Base-by-base conservation (phyloP, 2,888 invertebrate genomes). In the Polyommatus icarus region DNA sequence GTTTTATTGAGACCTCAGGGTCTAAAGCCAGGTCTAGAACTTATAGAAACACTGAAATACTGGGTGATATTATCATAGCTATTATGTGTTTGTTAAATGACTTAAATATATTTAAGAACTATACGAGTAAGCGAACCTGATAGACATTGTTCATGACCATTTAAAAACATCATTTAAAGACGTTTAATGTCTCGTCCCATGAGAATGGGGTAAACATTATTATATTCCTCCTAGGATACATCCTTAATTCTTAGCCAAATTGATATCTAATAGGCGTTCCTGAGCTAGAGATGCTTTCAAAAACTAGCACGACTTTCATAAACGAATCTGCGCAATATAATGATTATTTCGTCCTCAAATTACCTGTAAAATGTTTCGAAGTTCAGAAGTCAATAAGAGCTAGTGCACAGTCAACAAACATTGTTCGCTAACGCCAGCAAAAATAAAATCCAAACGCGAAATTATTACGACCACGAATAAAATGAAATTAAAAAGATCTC, bases 1-100 rank as follows among this genome's bases (percentile, higher is more conserved):
- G 80, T 82, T 82, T 82, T 82, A 84, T 84, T 82, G 82, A 81
- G 84, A 84, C 83, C 82, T 81, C 83, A 81, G 59, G 73, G 76
- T 78, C 76, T 78, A 71, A 78, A 73, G 46, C 32, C 20, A 0
- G 40, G 46, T 73, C 20, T 54, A 29, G 29, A 29, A 50, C 50
- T 50, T 2, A 72, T 40, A 40, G 40, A 72, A 72, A 40, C 40
- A 20, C 40, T 67, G 15, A 67, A 67, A 61, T 3, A 24, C 61
- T 61, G 3, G 24, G 20, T 18, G 20, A 67, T 2, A 1, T 15
- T 15, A 67, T 15, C 20, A 29, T 29, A 10, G 12, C 67, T 67
- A 29, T 32, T 67, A 15, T 29, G 67, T 67, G 18, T 29, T 67
- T 29, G 67, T 67, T 67, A 67, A 67, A 15, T 61, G 3, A 6